Base-by-base conservation (phyloP, 2,113 vertebrate species). In the Oreochromis niloticus region DNA sequence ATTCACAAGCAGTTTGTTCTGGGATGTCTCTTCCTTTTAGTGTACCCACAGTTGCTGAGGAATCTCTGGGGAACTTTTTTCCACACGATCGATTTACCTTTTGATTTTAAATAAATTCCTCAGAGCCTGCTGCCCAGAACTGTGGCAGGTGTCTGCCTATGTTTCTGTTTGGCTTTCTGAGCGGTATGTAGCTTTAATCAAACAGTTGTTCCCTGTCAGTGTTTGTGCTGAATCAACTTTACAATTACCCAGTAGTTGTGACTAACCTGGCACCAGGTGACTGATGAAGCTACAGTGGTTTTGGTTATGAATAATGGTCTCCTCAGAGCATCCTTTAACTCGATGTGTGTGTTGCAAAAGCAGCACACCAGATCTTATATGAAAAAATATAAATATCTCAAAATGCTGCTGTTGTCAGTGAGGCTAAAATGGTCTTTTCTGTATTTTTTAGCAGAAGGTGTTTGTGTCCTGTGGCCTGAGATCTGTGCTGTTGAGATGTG, bases 221-320 rank as follows among this genome's bases (percentile, higher is more conserved):
- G 39, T 88, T 16, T 86, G 34, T 80, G 68, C 84, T 78, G 54
- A 87, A 82, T 88, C 14, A 41, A 82, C 55, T 79, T 36, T 41
- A 55, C 24, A 50, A 73, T 84, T 80, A 66, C 43, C 36, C 27
- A 30, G 3, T n/a, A 55, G 73, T 46, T 46, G 7, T 34, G 50
- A 9, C 24, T 46, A 12, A 41, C 34, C 55, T 46, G 30, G 57
- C 63, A 85, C 43, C 52, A 32, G 68, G 79, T 81, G 55, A 83
- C 22, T 36, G 78, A 57, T 85, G 48, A 43, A 43, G 80, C 56
- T 46, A 27, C 80, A 86, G 73, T 86, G 46, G 13, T 85, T 89
- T 85, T 52, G 34, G 6, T 82, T 89, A 82, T 89, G 85, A 92
- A 87, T 83, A 87, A 90, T 83, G 19, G 22, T 41, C 39, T 32